Base-by-base conservation (phyloP, 1,140 invertebrate species). In the Neodiprion fabricii region DNA sequence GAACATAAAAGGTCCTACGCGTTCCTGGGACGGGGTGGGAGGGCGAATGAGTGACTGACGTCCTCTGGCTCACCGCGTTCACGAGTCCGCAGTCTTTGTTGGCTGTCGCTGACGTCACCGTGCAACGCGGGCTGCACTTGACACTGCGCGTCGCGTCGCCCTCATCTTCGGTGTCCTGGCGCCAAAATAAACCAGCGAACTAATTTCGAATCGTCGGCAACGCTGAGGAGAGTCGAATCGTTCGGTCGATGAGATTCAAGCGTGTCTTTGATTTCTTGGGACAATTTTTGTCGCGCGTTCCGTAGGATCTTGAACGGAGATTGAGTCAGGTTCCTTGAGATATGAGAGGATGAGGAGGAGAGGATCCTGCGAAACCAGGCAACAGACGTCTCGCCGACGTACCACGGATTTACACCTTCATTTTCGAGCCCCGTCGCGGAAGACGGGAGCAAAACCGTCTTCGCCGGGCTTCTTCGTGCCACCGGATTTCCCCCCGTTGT, bases 1-100 rank as follows among this genome's bases (percentile, higher is more conserved):
- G 85, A 87, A 85, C 86, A 86, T 87, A 88, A 87, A 88, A 88
- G 87, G 85, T 83, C 28, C 28, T 87, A 84, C 84, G 85, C 85
- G 84, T 86, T 84, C 79, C 11, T 12, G 53, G n/a, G 53, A 9
- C 53, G 53, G n/a, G 53, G 17, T 21, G 9, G 53, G 53, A 4
- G 11, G 28, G 11, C 53, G 83, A 83, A 79, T 79, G 79, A 86
- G 83, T 86, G 86, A 88, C 81, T 87, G 86, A 88, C 86, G 82
- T 79, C 81, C 85, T 83, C 79, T 79, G 76, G 28, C 28, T 67
- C 74, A 69, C 48, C 66, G 69, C 73, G 71, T 71, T 79, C 76
- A 77, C 77, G 75, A 72, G 73, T 53, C 74, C 76, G 74, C 72
- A 75, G 77, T 83, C 80, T 83, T 84, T 83, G 82, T 81, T 79